Base-by-base conservation (phyloP, 2,797 vertebrate genomes). In the Falco rusticolus region DNA sequence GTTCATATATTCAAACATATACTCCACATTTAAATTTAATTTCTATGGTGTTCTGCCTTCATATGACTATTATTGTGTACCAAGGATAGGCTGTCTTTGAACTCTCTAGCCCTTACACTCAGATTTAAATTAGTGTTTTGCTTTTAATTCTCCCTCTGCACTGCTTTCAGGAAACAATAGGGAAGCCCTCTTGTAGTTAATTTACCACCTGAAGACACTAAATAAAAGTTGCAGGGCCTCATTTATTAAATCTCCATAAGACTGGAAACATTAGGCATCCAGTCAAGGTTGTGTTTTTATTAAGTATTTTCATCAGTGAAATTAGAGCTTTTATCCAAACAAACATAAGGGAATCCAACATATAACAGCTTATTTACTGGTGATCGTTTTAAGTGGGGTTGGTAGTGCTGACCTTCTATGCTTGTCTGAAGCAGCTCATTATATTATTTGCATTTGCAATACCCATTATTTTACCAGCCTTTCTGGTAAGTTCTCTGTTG, bases 151-250 rank as follows among this genome's bases (percentile, higher is more conserved):
- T 96, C 54, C 54, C 41, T 43, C 41, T 43, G 41, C 41, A 45
- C 64, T 51, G 74, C 89, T 93, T 88, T 89, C 85, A 83, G 28
- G 57, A 79, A 95, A 91, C 92, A 95, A 96, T 76, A 79, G 93
- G 87, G 85, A 93, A 94, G 50, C 86, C 57, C 77, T 92, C 96
- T 89, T 90, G 69, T 63, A 82, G 72, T 45, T 87, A 92, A 96
- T 96, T 96, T 97, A 95, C 88, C 93, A 90, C 92, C 84, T 91
- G 74, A 96, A 83, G 93, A 84, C 61, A 93, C 60, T 78, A 90
- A 93, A 91, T 91, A 89, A 59, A 92, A 77, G 37, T 90, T 90
- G 64, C 65, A 64, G 68, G 53, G 48, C 47, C 31, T 94, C 56
- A 82, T 96, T 95, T 85, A 93, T 90, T 83, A 91, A 93, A 90